Percentiles rank a stretch among this genome's conserved stretches.
These are phyloP conservation scores for Cuculus canorus DNA, from an alignment of 2,797 vertebrate genomes.

Conservation along the genomic window DNA sequence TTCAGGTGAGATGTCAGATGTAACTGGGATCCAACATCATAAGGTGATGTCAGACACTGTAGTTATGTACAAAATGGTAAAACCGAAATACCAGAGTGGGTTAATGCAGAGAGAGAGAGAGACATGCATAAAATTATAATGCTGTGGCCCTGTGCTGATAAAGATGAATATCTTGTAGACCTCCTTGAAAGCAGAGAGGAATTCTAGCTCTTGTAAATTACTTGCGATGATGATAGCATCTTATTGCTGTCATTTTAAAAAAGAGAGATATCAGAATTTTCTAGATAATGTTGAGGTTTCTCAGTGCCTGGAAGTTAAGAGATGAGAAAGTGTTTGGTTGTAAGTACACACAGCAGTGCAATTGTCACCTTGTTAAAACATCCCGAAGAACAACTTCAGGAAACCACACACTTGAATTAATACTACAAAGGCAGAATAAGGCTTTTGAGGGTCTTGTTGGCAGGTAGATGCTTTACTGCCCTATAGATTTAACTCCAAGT, in stretches of 20 bases:
- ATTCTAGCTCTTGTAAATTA: neutral
- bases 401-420: neutral
- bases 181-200: neutral
- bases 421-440: neutral
- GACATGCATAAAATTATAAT: fast-evolving
- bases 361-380: fast-evolving
- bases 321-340: neutral
- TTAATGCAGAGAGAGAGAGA: neutral
- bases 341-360: neutral
- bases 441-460: neutral
- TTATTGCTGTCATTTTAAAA: neutral
- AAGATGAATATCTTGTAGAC: neutral
- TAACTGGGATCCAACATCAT: neutral
- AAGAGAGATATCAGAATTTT: neutral
- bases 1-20: neutral
- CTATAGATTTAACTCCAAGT: neutral
- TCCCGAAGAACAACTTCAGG: neutral
- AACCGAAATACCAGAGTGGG: neutral
- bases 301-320: neutral
- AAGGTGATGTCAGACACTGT: neutral
- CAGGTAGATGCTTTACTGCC: neutral
- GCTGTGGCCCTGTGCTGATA: neutral
- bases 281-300: neutral
- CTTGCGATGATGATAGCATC: neutral
- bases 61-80: neutral